Conservation (phyloP, 2,888 invertebrate genomes). For the Herminia tarsipennalis region DNA sequence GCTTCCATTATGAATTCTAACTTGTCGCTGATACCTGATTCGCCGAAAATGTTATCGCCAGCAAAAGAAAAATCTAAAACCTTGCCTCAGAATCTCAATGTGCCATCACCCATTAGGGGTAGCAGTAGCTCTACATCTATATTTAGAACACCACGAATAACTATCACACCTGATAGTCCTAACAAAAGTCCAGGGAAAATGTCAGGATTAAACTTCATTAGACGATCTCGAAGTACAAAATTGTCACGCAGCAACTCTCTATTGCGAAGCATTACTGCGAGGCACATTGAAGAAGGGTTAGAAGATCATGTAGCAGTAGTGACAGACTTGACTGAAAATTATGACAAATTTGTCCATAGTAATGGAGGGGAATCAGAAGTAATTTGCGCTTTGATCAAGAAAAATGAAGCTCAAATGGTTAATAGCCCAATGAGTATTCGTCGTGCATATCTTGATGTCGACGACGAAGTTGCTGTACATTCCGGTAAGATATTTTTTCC, state of each 20-base stretch:
- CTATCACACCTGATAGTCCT: slow-evolving; percentile 79
- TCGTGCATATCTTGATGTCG: slow-evolving; percentile 83
- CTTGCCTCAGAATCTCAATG: slow-evolving; percentile 85
- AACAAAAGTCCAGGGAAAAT: slow-evolving; percentile 84
- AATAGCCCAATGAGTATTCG: slow-evolving; percentile 79
- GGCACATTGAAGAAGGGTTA: slow-evolving; percentile 76
- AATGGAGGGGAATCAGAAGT: slow-evolving; percentile 77
- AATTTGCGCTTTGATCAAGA: slow-evolving; percentile 78
- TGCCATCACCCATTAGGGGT: slow-evolving; percentile 76
- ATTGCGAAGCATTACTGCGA: slow-evolving; percentile 84
- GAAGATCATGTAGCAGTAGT: slow-evolving; percentile 71
- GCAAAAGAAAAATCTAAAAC: slow-evolving; percentile 86
- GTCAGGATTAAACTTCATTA: slow-evolving; percentile 86
- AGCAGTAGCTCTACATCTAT: slow-evolving; percentile 79
- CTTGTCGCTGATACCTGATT: slow-evolving; percentile 77
- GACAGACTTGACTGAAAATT: slow-evolving; percentile 72
- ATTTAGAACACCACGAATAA: slow-evolving; percentile 76
- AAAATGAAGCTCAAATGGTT: slow-evolving; percentile 72
- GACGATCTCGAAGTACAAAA: slow-evolving; percentile 90
- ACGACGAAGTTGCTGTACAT: slow-evolving; percentile 90
- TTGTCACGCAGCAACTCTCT: slow-evolving; percentile 88
- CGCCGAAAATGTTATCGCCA: slow-evolving; percentile 75
- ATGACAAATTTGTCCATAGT: slow-evolving; percentile 70
- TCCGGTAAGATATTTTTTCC: slow-evolving; percentile 85
- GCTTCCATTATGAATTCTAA: slow-evolving; percentile 75